These are phyloP conservation scores for Peribatodes rhomboidaria DNA, from an alignment of 2,888 invertebrate genomes.

Conservation along the genomic window DNA sequence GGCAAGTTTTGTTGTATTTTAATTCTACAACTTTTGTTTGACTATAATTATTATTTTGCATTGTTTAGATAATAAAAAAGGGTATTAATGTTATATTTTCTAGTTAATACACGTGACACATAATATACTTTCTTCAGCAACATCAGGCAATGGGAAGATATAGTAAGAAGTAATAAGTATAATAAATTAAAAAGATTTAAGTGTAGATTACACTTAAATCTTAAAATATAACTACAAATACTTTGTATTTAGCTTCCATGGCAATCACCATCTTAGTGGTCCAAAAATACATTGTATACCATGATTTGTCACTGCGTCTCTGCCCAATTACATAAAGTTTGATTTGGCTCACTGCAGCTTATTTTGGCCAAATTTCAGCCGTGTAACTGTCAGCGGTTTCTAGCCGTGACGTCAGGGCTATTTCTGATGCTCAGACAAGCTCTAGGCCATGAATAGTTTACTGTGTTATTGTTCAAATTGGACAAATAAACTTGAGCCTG, in stretches of 20 bases:
- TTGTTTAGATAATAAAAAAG: not conserved
- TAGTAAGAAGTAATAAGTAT: too few species aligned
- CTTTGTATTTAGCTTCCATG: not conserved
- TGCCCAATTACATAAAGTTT: not conserved
- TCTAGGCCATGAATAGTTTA: conserved; percentile 1
- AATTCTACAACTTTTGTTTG: not conserved
- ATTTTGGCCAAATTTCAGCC: conserved; percentile 8
- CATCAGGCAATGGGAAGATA: too few species aligned
- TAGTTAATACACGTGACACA: too few species aligned
- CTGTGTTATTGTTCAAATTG: conserved; percentile 6
- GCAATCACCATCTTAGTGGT: not conserved
- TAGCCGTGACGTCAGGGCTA: conserved; percentile 12
- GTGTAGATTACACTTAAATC: too few species aligned
- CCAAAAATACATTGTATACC: not conserved
- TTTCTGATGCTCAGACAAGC: not conserved
- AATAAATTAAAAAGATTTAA: too few species aligned
- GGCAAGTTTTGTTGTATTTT: not conserved
- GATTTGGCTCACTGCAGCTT: not conserved
- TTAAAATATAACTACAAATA: too few species aligned
- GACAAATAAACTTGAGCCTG: not conserved
- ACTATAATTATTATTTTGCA: not conserved
- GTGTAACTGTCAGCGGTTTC: conserved; percentile 2
- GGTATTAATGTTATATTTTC: not conserved
- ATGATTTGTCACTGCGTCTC: conserved; percentile 6
- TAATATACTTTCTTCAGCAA: too few species aligned